Conservation (phyloP, 2,888 invertebrate genomes). For the Zaprionus lineosus region DNA sequence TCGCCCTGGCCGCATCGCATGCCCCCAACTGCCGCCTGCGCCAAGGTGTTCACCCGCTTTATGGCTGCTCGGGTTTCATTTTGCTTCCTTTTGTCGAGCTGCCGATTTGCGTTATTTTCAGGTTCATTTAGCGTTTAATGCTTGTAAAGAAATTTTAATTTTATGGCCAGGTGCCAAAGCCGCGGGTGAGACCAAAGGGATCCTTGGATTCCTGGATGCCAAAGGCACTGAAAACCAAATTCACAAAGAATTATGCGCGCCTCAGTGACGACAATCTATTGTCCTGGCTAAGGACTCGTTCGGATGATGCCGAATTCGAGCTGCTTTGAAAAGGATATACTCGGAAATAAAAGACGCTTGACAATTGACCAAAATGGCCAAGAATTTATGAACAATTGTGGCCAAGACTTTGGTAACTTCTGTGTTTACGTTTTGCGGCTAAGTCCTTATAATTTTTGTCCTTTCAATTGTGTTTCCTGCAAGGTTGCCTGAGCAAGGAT, state of each 20-base stretch:
- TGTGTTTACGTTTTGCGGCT: too few species aligned
- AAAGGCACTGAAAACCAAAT: conserved; percentile 51
- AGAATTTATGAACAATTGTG: too few species aligned
- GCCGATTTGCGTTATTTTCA: conserved; percentile 80
- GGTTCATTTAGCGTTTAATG: conserved; percentile 81
- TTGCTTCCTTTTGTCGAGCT: conserved; percentile 8
- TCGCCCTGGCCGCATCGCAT: too few species aligned
- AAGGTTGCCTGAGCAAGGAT: too few species aligned
- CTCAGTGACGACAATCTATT: conserved; percentile 40
- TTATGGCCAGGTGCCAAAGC: conserved; percentile 70
- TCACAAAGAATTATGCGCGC: conserved; percentile 66
- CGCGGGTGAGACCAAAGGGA: conserved; percentile 20
- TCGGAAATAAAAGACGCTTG: too few species aligned
- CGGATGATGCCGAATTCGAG: not conserved
- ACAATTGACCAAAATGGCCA: too few species aligned
- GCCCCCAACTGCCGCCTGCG: not conserved
- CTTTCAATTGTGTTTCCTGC: too few species aligned
- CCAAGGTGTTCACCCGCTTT: conserved; percentile 51
- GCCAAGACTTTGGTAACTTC: too few species aligned
- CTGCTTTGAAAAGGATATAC: conserved; percentile 5
- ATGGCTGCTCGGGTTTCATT: conserved; percentile 42
- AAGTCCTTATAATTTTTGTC: too few species aligned
- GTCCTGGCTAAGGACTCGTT: conserved; percentile 13
- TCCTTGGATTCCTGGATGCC: conserved; percentile 9
- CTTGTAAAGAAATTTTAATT: conserved; percentile 77